A percentile compares a stretch with the other conserved stretches of the same genome.
These are phyloP conservation scores for Entomobrya multifasciata DNA, from an alignment of 2,888 invertebrate species.

Conservation along the genomic window DNA sequence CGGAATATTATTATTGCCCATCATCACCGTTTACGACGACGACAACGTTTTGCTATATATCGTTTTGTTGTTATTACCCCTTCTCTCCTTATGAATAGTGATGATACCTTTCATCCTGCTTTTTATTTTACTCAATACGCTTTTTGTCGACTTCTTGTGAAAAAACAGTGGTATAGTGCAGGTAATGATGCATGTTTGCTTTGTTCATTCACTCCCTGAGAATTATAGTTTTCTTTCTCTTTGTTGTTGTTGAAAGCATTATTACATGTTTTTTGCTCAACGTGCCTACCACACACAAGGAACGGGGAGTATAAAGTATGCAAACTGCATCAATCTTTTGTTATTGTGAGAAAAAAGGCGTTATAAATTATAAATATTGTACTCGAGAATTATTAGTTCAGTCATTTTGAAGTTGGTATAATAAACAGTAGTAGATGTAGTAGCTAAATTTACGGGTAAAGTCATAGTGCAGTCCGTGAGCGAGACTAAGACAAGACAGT, in stretches of 20 bases:
- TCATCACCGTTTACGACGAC: slow-evolving; percentile 13
- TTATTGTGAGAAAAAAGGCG: slow-evolving; percentile 65
- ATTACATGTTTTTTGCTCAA: slow-evolving; percentile 3
- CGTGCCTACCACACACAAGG: neutral
- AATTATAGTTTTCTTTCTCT: slow-evolving; percentile 53
- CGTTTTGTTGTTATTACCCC: slow-evolving; percentile 24
- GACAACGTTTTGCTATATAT: neutral
- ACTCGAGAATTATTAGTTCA: slow-evolving; percentile 45
- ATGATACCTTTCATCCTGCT: slow-evolving; percentile 61
- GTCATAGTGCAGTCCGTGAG: slow-evolving; percentile 41
- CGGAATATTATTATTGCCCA: slow-evolving; percentile 32
- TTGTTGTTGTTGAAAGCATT: slow-evolving; percentile 45
- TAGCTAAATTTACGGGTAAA: neutral
- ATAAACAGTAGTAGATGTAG: slow-evolving; percentile 12
- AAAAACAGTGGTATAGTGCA: neutral
- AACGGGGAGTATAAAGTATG: slow-evolving; percentile 8
- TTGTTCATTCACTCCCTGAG: slow-evolving; percentile 56
- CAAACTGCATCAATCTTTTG: slow-evolving; percentile 4
- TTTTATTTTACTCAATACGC: slow-evolving; percentile 42
- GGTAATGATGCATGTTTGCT: slow-evolving; percentile 47
- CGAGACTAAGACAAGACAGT: slow-evolving; percentile 23
- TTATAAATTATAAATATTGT: slow-evolving; percentile 47
- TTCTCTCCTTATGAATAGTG: slow-evolving; percentile 21
- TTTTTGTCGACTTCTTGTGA: slow-evolving; percentile 31
- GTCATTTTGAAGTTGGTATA: neutral